A percentile compares a stretch with the other conserved stretches of the same genome.
Conservation (phyloP, 1,140 invertebrate species). For the Caenorhabditis elegans region DNA sequence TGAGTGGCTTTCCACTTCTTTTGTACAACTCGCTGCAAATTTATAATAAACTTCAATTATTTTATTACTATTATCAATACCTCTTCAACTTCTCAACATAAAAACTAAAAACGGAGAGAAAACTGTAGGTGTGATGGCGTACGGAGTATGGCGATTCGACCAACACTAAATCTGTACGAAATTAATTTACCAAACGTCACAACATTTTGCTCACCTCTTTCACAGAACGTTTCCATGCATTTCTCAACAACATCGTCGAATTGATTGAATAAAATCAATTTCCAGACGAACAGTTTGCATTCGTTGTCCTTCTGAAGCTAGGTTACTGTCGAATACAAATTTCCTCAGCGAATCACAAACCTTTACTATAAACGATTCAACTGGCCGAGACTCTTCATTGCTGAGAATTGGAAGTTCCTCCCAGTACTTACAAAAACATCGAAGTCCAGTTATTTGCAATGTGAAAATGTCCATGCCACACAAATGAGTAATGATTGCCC, state of each 20-base stretch:
- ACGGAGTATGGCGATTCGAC: background rate
- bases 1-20: background rate
- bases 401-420: slow-evolving; percentile 7
- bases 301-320: background rate
- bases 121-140: background rate
- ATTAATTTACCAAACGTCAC: slow-evolving; percentile 19
- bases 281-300: background rate
- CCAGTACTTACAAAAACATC: slow-evolving; percentile 21
- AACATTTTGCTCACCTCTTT: slow-evolving; percentile 29
- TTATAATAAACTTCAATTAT: too few relatives aligned
- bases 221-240: slow-evolving; percentile 35
- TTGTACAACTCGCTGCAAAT: slow-evolving; percentile 4
- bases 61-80: background rate
- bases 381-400: background rate
- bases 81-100: slow-evolving; percentile 4
- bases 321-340: background rate
- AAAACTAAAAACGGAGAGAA: background rate
- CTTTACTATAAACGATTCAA: background rate
- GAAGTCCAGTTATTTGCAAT: background rate
- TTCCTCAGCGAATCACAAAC: background rate
- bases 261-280: slow-evolving; percentile 12
- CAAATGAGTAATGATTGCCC: background rate
- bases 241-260: slow-evolving; percentile 36
- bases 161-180: slow-evolving; percentile 26
- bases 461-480: slow-evolving; percentile 20